phyloP scores from a whole-genome alignment of 2,888 invertebrate species.

The Amphimallon solstitiale region DNA sequence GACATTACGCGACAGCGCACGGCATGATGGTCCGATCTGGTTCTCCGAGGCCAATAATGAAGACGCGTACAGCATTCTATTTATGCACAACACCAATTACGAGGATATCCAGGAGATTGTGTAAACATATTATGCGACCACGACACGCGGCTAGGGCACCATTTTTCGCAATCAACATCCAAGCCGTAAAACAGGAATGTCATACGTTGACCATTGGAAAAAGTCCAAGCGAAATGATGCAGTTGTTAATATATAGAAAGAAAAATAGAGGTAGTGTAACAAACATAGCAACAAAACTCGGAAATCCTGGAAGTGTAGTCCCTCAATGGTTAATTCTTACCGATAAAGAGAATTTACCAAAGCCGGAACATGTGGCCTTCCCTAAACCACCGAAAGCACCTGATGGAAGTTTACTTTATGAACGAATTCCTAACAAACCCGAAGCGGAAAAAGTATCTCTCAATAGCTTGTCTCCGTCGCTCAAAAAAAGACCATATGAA shows the following conservation, averaged over 20 bases:
- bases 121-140: constrained; percentile 83
- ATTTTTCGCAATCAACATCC: constrained; percentile 79
- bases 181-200: constrained; percentile 90
- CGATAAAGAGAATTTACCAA: constrained; percentile 80
- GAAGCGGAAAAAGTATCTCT: constrained; percentile 75
- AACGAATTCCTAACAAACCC: constrained; percentile 83
- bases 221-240: constrained; percentile 67
- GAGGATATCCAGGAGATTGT: constrained; percentile 86
- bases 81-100: constrained; percentile 91
- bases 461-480: constrained; percentile 67
- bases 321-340: constrained; percentile 80
- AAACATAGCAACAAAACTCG: constrained; percentile 76
- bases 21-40: constrained; percentile 79
- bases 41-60: constrained; percentile 93
- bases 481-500: constrained; percentile 89
- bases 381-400: constrained; percentile 92
- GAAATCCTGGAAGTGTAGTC: constrained; percentile 69
- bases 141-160: constrained; percentile 91
- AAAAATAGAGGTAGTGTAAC: constrained; percentile 75
- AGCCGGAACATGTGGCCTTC: constrained; percentile 83
- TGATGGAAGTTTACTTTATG: constrained; percentile 88
- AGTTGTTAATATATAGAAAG: constrained; percentile 67
- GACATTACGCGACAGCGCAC: constrained; percentile 94
- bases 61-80: constrained; percentile 96
- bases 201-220: constrained; percentile 69